Evolutionary conservation across 2,888 invertebrate genomes (phyloP), one percentile per base, ranked within the genome.

Genomic region (Melitaea athalia): DNA sequence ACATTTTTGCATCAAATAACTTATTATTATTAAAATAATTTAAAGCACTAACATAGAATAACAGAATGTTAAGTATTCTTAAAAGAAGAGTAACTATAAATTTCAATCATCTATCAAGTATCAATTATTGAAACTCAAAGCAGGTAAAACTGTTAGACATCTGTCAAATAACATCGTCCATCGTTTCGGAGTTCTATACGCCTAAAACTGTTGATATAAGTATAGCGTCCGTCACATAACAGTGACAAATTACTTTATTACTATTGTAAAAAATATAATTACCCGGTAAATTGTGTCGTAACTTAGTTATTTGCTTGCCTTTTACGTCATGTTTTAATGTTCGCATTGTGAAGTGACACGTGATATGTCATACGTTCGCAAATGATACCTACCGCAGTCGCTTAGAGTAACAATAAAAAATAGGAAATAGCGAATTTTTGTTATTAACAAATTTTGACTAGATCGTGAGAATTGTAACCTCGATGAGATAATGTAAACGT

Each of bases 291-390:
- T 50, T 53, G 64, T 72, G 69, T 63, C 67, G 67, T 69, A 72
- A 69, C 64, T 60, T 55, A 47, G 67, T 69, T 60, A 63, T 65
- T 68, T 73, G 71, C 70, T 68, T 60, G 67, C 63, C 66, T 57
- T 69, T 68, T 71, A 70, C 74, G 72, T 71, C 73, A 71, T 59
- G 67, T 60, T 71, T 69, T 73, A 71, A 67, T 69, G 68, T 70
- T 72, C 62, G 64, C 67, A 72, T 74, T 73, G 71, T 72, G 71
- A 68, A 67, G 65, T 68, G 67, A 72, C 72, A 72, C 72, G 74
- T 69, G 73, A 73, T 70, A 73, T 71, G 68, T 68, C 68, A 71
- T 65, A 71, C 65, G 65, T 63, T 60, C 43, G 59, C 45, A 33
- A 55, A 60, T 49, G 24, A 55, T 42, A 65, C 59, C 52, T 65